Conservation (phyloP, 2,888 invertebrate species). For the Pachliopta kotzebuea region DNA sequence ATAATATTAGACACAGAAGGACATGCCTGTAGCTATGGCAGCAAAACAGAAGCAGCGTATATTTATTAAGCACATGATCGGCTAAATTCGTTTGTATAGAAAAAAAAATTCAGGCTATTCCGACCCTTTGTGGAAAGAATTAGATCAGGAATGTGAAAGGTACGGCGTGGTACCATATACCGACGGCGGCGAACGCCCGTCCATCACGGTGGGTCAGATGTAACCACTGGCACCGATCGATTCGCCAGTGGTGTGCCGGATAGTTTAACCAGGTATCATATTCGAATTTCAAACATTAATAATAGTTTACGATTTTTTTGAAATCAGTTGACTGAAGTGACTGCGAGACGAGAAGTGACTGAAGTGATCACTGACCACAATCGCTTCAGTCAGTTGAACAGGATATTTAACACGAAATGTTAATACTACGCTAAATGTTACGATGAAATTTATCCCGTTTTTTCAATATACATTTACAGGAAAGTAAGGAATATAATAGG, state of each 20-base stretch:
- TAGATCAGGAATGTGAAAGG: constrained; percentile 37
- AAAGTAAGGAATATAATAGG: too few relatives aligned
- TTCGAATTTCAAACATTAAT: too few relatives aligned
- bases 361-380: too few relatives aligned
- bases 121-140: constrained; percentile 28
- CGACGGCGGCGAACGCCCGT: constrained; percentile 39
- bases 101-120: constrained; percentile 22
- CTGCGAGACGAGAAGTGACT: too few relatives aligned
- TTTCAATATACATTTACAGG: too few relatives aligned
- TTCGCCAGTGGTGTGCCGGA: neutral
- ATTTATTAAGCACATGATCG: constrained; percentile 1
- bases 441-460: too few relatives aligned
- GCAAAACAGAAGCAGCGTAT: neutral
- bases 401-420: too few relatives aligned
- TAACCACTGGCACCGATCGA: constrained; percentile 5
- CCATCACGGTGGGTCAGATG: constrained; percentile 27
- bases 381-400: too few relatives aligned
- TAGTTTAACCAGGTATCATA: neutral
- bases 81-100: constrained; percentile 10
- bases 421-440: too few relatives aligned
- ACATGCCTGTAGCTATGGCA: neutral
- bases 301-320: too few relatives aligned
- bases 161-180: constrained; percentile 48
- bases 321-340: too few relatives aligned
- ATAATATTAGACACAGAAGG: neutral